Percentiles rank a stretch among this genome's conserved stretches.
phyloP scores from a whole-genome alignment of 35 echinoderm and acorn worm species.

The Apostichopus californicus region DNA sequence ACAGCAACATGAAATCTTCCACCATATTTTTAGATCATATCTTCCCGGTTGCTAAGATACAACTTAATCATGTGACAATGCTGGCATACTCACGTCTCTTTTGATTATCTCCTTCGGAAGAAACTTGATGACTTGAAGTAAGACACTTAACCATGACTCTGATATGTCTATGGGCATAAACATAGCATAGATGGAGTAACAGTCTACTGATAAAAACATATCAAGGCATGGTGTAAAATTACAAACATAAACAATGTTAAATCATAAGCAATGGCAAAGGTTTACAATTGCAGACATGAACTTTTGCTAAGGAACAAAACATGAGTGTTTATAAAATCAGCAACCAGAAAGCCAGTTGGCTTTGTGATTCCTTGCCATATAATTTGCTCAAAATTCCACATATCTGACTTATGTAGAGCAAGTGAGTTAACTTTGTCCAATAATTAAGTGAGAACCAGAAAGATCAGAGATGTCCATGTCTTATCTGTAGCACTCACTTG shows the following conservation, averaged over 20 bases:
- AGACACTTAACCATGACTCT: conserved; percentile 82
- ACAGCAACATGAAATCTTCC: not conserved
- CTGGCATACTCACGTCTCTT: conserved; percentile 86
- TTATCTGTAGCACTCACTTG: too few species aligned
- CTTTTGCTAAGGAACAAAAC: not conserved
- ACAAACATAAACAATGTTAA: not conserved
- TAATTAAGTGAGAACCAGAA: too few species aligned
- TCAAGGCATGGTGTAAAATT: not conserved
- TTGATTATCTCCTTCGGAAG: conserved; percentile 95
- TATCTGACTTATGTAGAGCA: too few species aligned
- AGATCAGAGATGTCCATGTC: too few species aligned
- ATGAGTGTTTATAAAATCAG: not conserved
- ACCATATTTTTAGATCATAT: not conserved
- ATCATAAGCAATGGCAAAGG: too few species aligned
- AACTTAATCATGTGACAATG: not conserved
- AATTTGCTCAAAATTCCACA: too few species aligned
- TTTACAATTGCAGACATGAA: not conserved
- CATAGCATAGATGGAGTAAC: not conserved
- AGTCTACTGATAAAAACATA: not conserved
- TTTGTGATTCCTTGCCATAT: too few species aligned
- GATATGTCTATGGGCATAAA: conserved; percentile 69
- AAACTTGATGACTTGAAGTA: conserved; percentile 86
- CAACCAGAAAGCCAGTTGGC: too few species aligned
- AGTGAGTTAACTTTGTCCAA: too few species aligned
- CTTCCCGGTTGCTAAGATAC: conserved; percentile 19